A percentile compares a stretch with the other conserved stretches of the same genome.
Evolutionary conservation across 2,888 invertebrate genomes (phyloP).

Genomic region (Drosophila phalerata): DNA sequence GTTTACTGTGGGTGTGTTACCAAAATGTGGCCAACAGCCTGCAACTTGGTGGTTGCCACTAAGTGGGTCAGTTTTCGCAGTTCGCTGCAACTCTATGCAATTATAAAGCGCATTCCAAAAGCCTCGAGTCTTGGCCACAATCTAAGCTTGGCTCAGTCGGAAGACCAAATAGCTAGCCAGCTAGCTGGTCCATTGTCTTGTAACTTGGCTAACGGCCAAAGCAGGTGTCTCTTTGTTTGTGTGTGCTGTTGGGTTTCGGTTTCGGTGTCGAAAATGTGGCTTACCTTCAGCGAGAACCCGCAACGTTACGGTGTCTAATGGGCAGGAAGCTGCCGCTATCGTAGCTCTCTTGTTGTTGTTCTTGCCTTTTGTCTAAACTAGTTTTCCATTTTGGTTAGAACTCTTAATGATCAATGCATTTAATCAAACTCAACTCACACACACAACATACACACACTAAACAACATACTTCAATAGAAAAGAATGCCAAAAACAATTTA

Average conservation of each 20-base stretch:
- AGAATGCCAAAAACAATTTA: constrained; percentile 67
- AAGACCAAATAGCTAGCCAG: constrained; percentile 19
- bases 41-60: constrained; percentile 18
- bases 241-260: constrained; percentile 30
- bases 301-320: constrained; percentile 42
- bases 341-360: constrained; percentile 6
- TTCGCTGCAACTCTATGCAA: constrained; percentile 58
- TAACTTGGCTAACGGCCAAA: constrained; percentile 56
- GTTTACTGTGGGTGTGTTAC: constrained; percentile 35
- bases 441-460: constrained; percentile 16
- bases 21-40: constrained; percentile 15
- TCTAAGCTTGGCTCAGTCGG: not conserved
- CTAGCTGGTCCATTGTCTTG: constrained; percentile 63
- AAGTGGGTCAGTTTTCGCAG: constrained; percentile 72
- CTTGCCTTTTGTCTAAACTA: constrained; percentile 56
- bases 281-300: constrained; percentile 68
- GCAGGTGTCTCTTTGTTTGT: constrained; percentile 68
- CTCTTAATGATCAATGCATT: constrained; percentile 72
- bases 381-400: constrained; percentile 49
- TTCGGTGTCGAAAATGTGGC: constrained; percentile 72
- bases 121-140: constrained; percentile 22
- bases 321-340: constrained; percentile 65
- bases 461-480: constrained; percentile 31
- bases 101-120: constrained; percentile 71
- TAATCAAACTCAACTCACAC: constrained; percentile 56